A percentile compares a stretch with the other conserved stretches of the same genome.
Conservation (phyloP, 2,888 invertebrate genomes). For the Athalia rosae region DNA sequence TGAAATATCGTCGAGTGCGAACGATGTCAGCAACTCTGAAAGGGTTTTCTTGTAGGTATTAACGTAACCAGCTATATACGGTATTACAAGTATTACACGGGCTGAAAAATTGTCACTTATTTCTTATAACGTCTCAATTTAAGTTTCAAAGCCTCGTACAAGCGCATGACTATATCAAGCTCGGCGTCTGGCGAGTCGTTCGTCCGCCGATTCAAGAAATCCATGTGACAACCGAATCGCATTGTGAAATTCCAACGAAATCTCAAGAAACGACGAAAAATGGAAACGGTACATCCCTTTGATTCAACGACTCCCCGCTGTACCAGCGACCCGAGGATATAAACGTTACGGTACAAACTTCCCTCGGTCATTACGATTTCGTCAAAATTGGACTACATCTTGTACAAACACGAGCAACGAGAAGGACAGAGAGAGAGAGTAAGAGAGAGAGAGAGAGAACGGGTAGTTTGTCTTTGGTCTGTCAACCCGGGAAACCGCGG, state of each 20-base stretch:
- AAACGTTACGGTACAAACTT: not conserved
- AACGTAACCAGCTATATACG: slow-evolving; percentile 6
- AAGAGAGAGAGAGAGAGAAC: not conserved
- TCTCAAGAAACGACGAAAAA: no score
- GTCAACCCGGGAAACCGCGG: not conserved
- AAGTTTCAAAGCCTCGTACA: no score
- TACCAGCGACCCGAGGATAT: no score
- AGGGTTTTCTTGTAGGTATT: slow-evolving; percentile 25
- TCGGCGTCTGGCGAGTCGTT: no score
- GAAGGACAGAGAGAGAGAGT: not conserved
- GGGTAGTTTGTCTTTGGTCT: slow-evolving; percentile 23
- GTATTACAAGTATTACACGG: not conserved
- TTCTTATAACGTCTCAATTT: no score
- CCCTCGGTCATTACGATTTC: not conserved
- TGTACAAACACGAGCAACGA: not conserved
- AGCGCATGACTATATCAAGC: no score
- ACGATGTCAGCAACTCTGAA: not conserved
- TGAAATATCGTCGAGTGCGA: slow-evolving; percentile 32
- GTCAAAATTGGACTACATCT: slow-evolving; percentile 1
- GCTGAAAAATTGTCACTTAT: not conserved
- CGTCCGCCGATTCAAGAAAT: no score
- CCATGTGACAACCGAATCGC: no score
- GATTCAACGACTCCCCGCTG: no score
- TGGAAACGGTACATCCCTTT: no score
- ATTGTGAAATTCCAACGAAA: no score